Percentiles rank a stretch among this genome's conserved stretches.
phyloP scores from a whole-genome alignment of 2,113 vertebrate species.

The Marcusenius ussheri region DNA sequence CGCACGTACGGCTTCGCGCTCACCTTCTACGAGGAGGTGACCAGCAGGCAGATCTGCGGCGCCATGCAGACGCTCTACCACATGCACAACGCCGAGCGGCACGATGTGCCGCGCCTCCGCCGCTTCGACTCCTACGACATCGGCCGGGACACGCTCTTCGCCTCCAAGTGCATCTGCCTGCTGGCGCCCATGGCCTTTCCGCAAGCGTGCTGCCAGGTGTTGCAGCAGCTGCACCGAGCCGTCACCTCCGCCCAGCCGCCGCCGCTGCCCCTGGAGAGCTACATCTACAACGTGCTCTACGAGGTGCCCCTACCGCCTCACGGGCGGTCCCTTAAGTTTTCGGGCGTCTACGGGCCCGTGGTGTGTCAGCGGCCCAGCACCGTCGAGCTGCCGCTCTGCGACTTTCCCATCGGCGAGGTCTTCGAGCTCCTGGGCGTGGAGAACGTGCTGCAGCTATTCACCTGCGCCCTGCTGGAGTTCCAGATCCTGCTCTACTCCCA shows the following conservation, averaged over 20 bases:
- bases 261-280: conserved; percentile 93
- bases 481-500: conserved; percentile 98
- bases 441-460: conserved; percentile 94
- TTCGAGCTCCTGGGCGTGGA: conserved; percentile 91
- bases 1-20: conserved; percentile 94
- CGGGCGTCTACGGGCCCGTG: conserved; percentile 85
- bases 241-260: conserved; percentile 86
- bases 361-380: conserved; percentile 94
- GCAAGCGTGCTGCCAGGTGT: conserved; percentile 83
- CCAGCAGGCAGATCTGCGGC: conserved; percentile 97
- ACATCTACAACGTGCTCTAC: conserved; percentile 94
- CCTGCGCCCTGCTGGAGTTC: conserved; percentile 93
- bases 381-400: conserved; percentile 86
- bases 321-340: conserved; percentile 91
- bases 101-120: conserved; percentile 87
- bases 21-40: conserved; percentile 97
- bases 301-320: conserved; percentile 91
- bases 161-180: conserved; percentile 96
- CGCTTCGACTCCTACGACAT: conserved; percentile 98
- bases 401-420: conserved; percentile 84
- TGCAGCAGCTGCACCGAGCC: conserved; percentile 87
- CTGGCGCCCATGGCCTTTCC: conserved; percentile 95
- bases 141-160: conserved; percentile 89
- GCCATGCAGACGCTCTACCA: conserved; percentile 99
- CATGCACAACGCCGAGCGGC: conserved; percentile 96